Percentiles rank a stretch among this genome's conserved stretches.
These are phyloP conservation scores for Uria lomvia DNA, from an alignment of 2,113 vertebrate species.

Conservation along the genomic window DNA sequence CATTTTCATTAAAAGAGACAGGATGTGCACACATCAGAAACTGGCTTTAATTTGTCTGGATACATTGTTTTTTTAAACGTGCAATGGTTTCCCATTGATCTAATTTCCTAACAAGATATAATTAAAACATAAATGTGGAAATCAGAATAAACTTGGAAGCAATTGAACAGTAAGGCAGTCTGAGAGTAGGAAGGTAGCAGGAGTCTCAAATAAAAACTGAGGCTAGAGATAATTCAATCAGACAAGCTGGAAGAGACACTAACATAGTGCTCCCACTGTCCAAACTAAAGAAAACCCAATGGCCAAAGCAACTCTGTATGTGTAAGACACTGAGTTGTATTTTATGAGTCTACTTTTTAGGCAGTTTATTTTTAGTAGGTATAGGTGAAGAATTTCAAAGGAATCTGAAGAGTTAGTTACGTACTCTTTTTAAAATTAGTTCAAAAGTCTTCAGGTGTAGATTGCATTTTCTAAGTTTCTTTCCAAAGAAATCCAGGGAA, in stretches of 20 bases:
- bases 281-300: not conserved
- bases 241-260: not conserved
- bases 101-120: constrained; percentile 13
- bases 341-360: not conserved
- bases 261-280: not conserved
- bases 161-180: not conserved
- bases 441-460: not conserved
- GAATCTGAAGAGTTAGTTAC: not conserved
- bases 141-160: constrained; percentile 5
- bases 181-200: not conserved
- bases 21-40: not conserved
- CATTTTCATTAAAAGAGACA: not conserved
- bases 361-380: not conserved
- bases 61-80: not conserved
- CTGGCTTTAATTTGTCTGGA: not conserved
- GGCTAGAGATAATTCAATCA: not conserved
- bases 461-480: not conserved
- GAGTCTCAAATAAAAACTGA: not conserved
- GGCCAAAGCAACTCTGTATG: not conserved
- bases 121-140: not conserved
- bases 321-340: not conserved
- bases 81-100: constrained; percentile 5
- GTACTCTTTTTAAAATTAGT: not conserved
- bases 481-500: not conserved
- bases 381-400: not conserved